A percentile compares a stretch with the other conserved stretches of the same genome.
phyloP scores from a whole-genome alignment of 2,888 invertebrate genomes.

The Eilema griseolum region DNA sequence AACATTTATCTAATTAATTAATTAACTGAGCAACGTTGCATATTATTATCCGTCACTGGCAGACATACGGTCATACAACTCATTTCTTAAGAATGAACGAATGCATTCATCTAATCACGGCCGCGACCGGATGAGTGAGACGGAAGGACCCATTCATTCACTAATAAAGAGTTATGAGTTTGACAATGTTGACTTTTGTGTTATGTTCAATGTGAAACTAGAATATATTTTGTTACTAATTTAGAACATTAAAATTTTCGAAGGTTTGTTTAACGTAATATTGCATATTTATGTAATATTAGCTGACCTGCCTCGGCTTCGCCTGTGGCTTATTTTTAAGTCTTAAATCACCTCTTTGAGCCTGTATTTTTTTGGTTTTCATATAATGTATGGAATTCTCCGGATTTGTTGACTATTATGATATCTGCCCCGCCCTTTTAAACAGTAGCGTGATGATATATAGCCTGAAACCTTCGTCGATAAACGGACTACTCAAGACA shows the following conservation, averaged over 20 bases:
- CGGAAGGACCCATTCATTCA: constrained; percentile 48
- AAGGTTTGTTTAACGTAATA: background rate
- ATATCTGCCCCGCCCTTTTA: too few species aligned
- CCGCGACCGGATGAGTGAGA: constrained; percentile 40
- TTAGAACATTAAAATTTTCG: background rate
- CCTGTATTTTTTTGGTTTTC: too few species aligned
- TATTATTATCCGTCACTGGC: constrained; percentile 7
- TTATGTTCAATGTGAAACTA: constrained; percentile 15
- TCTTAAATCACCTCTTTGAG: too few species aligned
- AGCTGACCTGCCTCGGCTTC: too few species aligned
- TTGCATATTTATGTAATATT: too few species aligned
- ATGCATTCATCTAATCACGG: constrained; percentile 45
- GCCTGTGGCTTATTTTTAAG: too few species aligned
- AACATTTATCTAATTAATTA: background rate
- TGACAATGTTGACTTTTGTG: constrained; percentile 18
- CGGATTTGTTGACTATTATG: too few species aligned
- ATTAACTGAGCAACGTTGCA: background rate
- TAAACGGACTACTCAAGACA: too few species aligned
- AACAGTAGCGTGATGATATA: too few species aligned
- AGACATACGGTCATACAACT: constrained; percentile 13
- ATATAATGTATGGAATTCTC: too few species aligned
- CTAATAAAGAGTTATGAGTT: constrained; percentile 27
- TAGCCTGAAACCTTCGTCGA: too few species aligned
- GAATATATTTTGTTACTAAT: constrained; percentile 9
- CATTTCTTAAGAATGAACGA: constrained; percentile 30